Conservation (phyloP, 1,140 invertebrate genomes). For the Drosophila subpulchrella region DNA sequence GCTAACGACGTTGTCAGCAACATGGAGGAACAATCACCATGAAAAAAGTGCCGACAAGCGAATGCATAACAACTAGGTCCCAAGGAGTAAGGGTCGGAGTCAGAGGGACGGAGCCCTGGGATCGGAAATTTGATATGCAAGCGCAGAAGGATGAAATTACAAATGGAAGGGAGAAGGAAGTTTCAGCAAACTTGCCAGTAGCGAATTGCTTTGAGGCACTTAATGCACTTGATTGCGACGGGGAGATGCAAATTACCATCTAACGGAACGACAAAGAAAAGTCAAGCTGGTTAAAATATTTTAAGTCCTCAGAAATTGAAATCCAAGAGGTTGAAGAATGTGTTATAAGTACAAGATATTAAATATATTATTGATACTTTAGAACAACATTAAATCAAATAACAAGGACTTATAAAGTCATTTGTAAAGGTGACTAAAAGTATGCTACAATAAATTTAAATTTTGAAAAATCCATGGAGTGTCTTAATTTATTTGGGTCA, state of each 20-base stretch:
- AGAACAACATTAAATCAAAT: too few relatives aligned
- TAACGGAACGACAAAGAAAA: slow-evolving; percentile 8
- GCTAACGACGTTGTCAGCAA: slow-evolving; percentile 81
- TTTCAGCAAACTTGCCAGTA: slow-evolving; percentile 10
- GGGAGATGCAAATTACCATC: slow-evolving; percentile 29
- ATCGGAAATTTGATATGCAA: slow-evolving; percentile 38
- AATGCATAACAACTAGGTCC: slow-evolving; percentile 74
- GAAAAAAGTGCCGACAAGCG: slow-evolving; percentile 81
- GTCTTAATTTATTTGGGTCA: too few relatives aligned
- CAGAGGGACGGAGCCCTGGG: neutral
- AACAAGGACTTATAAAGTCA: too few relatives aligned
- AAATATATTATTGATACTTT: too few relatives aligned
- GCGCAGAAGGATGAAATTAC: slow-evolving; percentile 19
- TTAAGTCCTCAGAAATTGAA: neutral
- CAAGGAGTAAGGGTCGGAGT: neutral
- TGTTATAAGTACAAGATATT: too few relatives aligned
- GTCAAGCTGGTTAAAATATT: neutral
- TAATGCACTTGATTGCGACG: slow-evolving; percentile 26
- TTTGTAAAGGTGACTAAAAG: too few relatives aligned
- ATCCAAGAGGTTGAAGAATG: neutral
- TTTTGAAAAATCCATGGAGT: too few relatives aligned
- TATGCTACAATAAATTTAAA: too few relatives aligned
- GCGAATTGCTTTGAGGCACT: slow-evolving; percentile 35
- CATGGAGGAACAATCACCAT: slow-evolving; percentile 58
- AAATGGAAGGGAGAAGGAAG: neutral